Evolutionary conservation across 2,113 vertebrate genomes (phyloP), one percentile per base, ranked within the genome.

Genomic region (Prietella phreatophila): DNA sequence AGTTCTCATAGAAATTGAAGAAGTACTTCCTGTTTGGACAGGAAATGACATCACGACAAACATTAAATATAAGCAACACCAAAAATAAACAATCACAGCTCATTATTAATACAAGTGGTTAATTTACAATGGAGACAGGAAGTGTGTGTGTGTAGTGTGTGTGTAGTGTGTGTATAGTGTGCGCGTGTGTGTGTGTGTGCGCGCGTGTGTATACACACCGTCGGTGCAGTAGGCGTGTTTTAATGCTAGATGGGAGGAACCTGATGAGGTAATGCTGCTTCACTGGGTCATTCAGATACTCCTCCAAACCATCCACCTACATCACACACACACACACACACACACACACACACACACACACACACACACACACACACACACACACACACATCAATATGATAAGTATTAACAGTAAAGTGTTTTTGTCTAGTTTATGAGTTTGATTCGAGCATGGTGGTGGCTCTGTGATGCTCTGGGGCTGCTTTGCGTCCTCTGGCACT

Each of bases 291-390:
- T 93, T 96, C 92, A 99, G 94, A 87, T 95, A 97, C 0, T 96
- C 96, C 65, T 99, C 96, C 50, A 99, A 93, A 85, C 95, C 95
- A 0, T 98, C 98, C 78, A 99, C 96, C 98, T 99, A 86, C 1
- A 33, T 15, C 22, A 82, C 58, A 89, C 58, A 88, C 17, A 80
- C 8, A 82, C n/a, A 22, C 55, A 82, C 36, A 85, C 78, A 83
- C 15, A 53, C 8, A 82, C n/a, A 22, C 55, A 82, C 36, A 85
- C 78, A 83, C 15, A 53, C 42, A 30, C 53, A 83, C 84, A 89
- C 13, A 79, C 50, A 67, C 58, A 89, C 58, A 88, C 17, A 80
- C 8, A 82, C n/a, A 22, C 55, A 82, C 36, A 85, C 78, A 83
- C 20, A 53, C 42, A 30, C 53, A 83, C 84, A 89, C 13, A 69